Evolutionary conservation across 2,888 invertebrate species (phyloP), one percentile per base, ranked within the genome.

Genomic region (Selenia dentaria): DNA sequence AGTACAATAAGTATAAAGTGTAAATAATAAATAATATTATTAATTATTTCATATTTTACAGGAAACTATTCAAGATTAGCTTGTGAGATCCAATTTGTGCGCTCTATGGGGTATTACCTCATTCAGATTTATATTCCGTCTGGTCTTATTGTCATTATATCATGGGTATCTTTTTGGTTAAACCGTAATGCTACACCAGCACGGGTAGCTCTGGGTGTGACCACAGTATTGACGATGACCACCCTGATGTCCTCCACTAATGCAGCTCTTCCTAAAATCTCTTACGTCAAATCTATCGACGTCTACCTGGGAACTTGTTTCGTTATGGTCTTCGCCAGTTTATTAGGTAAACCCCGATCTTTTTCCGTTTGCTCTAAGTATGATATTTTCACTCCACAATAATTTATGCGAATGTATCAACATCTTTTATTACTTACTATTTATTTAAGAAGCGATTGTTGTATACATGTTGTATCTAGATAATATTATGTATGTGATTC

Each of bases 51-150:
- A 54, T 53, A 43, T 59, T 55, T 80, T 81, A 60, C 93, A 97
- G 98, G 98, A 93, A 97, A 98, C 92, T 98, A 98, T 92, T 98
- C 97, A 76, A 95, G 98, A 79, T 92, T 98, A 93, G 96, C 97
- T 71, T 98, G 97, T 92, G 97, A 97, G 92, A 98, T 98, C 89
- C 97, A 98, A 91, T 98, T 98, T 92, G 97, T 97, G 70, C 95
- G 98, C 68, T 98, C 98, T 79, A 98, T 98, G 97, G 98, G 98
- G 80, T 98, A 98, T 94, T 98, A 98, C 93, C 94, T 98, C 79
- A 98, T 98, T 92, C 98, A 98, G 93, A 98, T 98, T 92, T 98
- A 98, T 93, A 97, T 98, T 92, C 98, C 98, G 79, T 98, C 98
- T 90, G 96, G 97, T 86, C 94, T 98, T 88, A 98, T 98, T 91